These are phyloP conservation scores for Andricus quercusramuli DNA, from an alignment of 2,888 invertebrate genomes.

Conservation along the genomic window DNA sequence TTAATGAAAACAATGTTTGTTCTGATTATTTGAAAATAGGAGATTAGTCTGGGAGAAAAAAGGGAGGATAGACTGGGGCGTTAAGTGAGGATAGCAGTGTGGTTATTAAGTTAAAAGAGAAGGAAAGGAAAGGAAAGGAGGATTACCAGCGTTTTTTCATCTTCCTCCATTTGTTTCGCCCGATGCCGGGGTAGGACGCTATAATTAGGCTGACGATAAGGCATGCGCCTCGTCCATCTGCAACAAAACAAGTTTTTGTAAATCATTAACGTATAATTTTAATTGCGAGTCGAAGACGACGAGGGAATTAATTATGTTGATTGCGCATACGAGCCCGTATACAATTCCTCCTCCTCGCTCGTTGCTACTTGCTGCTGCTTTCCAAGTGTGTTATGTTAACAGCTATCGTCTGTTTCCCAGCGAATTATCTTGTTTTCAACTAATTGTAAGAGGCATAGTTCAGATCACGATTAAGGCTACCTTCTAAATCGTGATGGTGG, in stretches of 20 bases:
- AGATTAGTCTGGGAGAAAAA: conserved; percentile 6
- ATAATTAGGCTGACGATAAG: conserved; percentile 74
- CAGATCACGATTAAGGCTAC: conserved; percentile 55
- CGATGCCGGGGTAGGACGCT: conserved; percentile 52
- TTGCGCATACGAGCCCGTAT: conserved; percentile 56
- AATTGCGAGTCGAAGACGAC: conserved; percentile 69
- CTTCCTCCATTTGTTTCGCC: conserved; percentile 57
- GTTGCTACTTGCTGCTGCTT: conserved; percentile 48
- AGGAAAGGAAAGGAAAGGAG: conserved; percentile 23
- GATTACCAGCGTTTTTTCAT: conserved; percentile 38
- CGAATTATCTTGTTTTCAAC: conserved; percentile 74
- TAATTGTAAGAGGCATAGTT: conserved; percentile 74
- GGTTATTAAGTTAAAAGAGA: conserved; percentile 26
- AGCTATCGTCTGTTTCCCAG: conserved; percentile 54
- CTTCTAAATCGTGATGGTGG: conserved; percentile 6
- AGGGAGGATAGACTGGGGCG: conserved; percentile 27
- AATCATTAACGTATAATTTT: conserved; percentile 74
- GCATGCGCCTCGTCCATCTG: conserved; percentile 57
- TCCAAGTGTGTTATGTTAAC: conserved; percentile 44
- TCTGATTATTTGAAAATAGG: conserved; percentile 30
- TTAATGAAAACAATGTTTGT: conserved; percentile 8
- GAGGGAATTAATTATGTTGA: conserved; percentile 72
- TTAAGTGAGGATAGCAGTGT: conserved; percentile 29
- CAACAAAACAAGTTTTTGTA: conserved; percentile 73
- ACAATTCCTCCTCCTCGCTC: conserved; percentile 47